Evolutionary conservation across 2,113 vertebrate species (phyloP), one percentile per base, ranked within the genome.

Genomic region (Xerus inauris): DNA sequence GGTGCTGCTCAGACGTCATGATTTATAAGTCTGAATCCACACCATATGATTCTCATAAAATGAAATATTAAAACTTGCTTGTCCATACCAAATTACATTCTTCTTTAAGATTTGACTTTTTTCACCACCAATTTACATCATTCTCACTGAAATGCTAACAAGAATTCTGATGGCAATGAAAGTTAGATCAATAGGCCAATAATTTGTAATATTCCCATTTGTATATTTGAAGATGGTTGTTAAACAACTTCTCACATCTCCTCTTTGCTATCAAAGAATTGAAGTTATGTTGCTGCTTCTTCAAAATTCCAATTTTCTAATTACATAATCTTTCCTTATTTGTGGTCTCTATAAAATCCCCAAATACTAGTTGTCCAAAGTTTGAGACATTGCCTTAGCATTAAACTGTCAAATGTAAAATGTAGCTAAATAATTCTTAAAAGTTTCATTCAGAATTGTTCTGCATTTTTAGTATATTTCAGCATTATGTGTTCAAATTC

Each of bases 321-420:
- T 62, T 16, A 80, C 1, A 62, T 64, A 72, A 47, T 81, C 35
- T 71, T 79, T 62, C 4, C 62, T 81, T 20, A 91, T 90, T 81
- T 65, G 64, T 7, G 12, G 2, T 5, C 7, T 76, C 30, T 86
- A 26, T 26, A 92, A 59, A 88, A 86, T 87, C 17, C 83, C 7
- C 19, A 73, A n/a, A 87, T 80, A 83, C 77, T 6, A 59, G 19
- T 73, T 76, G 8, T 80, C 42, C 59, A 89, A 94, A 82, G 4
- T 51, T 67, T 96, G 67, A 87, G 28, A 45, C 8, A 71, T 8
- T 92, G 1, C 51, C 57, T 92, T 49, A 77, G 5, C 40, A 93
- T 89, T 84, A 80, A 84, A 54, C 10, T 76, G 72, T 77, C 67
- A 8, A 77, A 32, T 57, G 30, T 59, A 87, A 96, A 95, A 64